Evolutionary conservation across 2,113 vertebrate genomes (phyloP).

Genomic region (Cervus canadensis): DNA sequence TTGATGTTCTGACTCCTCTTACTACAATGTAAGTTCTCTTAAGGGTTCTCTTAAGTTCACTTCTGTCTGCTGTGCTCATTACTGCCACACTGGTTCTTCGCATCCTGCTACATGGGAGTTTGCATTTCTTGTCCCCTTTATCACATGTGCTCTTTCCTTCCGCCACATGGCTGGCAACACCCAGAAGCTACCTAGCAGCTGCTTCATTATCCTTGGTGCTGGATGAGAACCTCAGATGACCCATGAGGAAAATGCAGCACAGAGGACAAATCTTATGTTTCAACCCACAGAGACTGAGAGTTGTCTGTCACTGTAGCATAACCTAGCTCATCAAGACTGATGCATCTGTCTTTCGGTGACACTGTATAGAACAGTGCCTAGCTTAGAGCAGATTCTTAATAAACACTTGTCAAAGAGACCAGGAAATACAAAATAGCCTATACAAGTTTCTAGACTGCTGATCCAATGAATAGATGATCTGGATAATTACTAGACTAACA

Average conservation of each 20-base stretch:
- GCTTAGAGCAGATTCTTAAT: not conserved
- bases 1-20: not conserved
- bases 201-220: not conserved
- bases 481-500: not conserved
- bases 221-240: not conserved
- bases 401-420: not conserved
- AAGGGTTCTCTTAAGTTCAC: no score
- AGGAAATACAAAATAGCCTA: not conserved
- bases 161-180: not conserved
- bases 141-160: not conserved
- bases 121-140: not conserved
- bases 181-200: not conserved
- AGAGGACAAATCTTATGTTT: not conserved
- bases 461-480: not conserved
- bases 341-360: not conserved
- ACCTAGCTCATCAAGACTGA: not conserved
- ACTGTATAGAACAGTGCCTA: not conserved
- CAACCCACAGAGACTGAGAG: not conserved
- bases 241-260: not conserved
- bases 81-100: not conserved
- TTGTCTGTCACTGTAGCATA: not conserved
- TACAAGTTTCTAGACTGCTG: not conserved
- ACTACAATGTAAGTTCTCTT: not conserved
- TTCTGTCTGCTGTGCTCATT: not conserved
- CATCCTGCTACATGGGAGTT: not conserved